These are phyloP conservation scores for Acrocephalus arundinaceus DNA, from an alignment of 2,113 vertebrate genomes.

Conservation along the genomic window DNA sequence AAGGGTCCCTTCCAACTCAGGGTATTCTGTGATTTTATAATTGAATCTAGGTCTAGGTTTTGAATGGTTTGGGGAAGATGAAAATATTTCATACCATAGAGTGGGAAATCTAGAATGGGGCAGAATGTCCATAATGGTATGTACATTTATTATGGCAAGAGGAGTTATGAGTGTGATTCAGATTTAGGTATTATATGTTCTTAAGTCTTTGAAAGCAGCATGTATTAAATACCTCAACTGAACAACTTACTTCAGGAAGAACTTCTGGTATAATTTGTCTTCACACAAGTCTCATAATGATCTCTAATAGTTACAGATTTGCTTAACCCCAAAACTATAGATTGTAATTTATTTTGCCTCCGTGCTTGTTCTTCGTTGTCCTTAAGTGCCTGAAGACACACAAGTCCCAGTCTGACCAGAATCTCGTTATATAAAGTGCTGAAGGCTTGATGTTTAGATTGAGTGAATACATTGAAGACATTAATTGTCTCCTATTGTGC, in stretches of 20 bases:
- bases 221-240: not conserved
- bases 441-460: not conserved
- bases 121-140: not conserved
- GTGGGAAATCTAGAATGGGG: not conserved
- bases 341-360: not conserved
- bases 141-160: not conserved
- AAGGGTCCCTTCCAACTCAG: not conserved
- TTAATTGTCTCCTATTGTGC: not conserved
- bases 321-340: not conserved
- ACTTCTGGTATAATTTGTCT: not conserved
- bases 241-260: not conserved
- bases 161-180: not conserved
- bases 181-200: not conserved
- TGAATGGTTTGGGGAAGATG: not conserved
- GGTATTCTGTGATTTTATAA: not conserved
- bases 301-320: not conserved
- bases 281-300: not conserved
- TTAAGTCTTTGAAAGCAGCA: not conserved
- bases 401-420: not conserved
- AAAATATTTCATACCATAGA: not conserved
- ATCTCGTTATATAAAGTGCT: not conserved
- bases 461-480: not conserved
- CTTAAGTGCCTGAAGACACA: not conserved
- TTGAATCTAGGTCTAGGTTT: not conserved
- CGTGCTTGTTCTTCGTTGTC: not conserved